Evolutionary conservation across 2,797 vertebrate species (phyloP).

Genomic region (Benthosema pterotum): DNA sequence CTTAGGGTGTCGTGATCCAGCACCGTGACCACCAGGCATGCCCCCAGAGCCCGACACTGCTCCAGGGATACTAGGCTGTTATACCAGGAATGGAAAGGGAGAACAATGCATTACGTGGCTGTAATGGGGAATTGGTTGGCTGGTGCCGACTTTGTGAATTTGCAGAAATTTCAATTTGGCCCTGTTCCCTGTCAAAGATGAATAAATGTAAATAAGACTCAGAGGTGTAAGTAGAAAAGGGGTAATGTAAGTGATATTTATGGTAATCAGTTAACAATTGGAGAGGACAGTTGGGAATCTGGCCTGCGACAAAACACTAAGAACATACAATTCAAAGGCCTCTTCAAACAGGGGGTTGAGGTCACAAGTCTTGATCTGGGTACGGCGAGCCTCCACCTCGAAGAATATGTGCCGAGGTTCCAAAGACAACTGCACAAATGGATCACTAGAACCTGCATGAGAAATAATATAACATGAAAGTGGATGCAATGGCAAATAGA

Average conservation of each 20-base stretch:
- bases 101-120: background rate
- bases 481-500: too few species aligned
- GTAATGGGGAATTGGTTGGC: background rate
- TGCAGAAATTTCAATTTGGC: too few species aligned
- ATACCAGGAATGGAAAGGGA: background rate
- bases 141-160: background rate
- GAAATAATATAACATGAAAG: background rate
- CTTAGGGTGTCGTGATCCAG: constrained; percentile 89
- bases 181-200: too few species aligned
- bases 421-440: constrained; percentile 92
- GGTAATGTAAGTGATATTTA: too few species aligned
- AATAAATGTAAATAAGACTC: too few species aligned
- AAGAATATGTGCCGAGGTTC: constrained; percentile 90
- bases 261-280: too few species aligned
- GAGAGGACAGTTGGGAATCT: background rate
- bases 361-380: constrained; percentile 88
- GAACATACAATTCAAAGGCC: constrained; percentile 91
- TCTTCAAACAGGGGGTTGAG: constrained; percentile 96
- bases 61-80: constrained; percentile 86
- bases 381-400: constrained; percentile 83
- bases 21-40: constrained; percentile 90
- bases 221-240: too few species aligned
- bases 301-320: background rate
- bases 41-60: constrained; percentile 84
- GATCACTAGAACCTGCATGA: constrained; percentile 90